A percentile compares a stretch with the other conserved stretches of the same genome.
Conservation (phyloP, 2,797 vertebrate species). For the Clarias fuscus region DNA sequence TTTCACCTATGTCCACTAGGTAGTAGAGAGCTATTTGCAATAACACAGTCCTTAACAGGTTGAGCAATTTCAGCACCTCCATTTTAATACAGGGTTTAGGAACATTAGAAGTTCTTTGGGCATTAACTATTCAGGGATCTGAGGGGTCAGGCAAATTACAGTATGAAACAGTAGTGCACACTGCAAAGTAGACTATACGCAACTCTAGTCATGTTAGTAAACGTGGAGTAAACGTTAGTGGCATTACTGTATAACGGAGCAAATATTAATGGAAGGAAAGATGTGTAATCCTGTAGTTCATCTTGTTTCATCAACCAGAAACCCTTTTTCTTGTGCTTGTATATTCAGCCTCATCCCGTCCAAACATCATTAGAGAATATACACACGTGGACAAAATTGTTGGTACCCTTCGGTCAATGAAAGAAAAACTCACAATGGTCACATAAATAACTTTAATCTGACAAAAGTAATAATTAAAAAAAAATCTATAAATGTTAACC, state of each 20-base stretch:
- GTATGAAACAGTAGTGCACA: background rate
- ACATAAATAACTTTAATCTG: too few species aligned
- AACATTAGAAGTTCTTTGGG: background rate
- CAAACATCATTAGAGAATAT: background rate
- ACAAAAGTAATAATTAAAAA: too few species aligned
- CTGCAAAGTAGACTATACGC: background rate
- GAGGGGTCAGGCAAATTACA: background rate
- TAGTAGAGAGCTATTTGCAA: background rate
- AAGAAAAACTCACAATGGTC: too few species aligned
- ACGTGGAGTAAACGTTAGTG: background rate
- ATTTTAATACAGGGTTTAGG: background rate
- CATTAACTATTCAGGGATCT: background rate
- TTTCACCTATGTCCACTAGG: background rate
- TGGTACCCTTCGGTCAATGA: too few species aligned
- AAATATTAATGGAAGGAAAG: background rate
- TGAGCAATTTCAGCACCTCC: background rate
- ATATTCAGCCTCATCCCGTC: background rate
- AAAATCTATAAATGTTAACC: too few species aligned
- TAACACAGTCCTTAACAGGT: background rate
- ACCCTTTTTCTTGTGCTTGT: background rate
- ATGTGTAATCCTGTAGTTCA: background rate
- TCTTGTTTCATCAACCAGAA: background rate
- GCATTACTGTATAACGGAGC: background rate
- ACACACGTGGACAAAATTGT: too few species aligned
- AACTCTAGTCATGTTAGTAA: constrained; percentile 34